Conservation (phyloP, 92 coral and sea anemone genomes). For the Parazoanthus atlanticus region DNA sequence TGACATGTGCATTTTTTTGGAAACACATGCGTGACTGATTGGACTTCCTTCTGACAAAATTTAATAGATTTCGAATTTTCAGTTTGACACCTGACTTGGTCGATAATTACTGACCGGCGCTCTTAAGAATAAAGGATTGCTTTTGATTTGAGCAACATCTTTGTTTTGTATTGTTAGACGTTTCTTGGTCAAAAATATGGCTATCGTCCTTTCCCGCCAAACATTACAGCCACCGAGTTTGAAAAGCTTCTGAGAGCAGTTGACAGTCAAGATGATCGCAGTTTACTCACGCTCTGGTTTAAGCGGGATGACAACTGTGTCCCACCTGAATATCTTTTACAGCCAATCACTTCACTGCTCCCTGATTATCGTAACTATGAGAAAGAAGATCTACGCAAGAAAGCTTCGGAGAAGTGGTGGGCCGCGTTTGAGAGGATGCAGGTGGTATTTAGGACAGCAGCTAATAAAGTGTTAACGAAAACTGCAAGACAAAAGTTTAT, state of each 20-base stretch:
- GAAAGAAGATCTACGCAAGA: slow-evolving; percentile 75
- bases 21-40: too few relatives aligned
- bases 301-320: slow-evolving; percentile 84
- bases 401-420: slow-evolving; percentile 97
- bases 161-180: slow-evolving; percentile 60
- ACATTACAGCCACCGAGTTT: slow-evolving; percentile 78
- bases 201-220: slow-evolving; percentile 96
- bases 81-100: too few relatives aligned
- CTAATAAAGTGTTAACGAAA: slow-evolving; percentile 73
- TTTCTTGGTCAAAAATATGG: slow-evolving; percentile 99
- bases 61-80: too few relatives aligned
- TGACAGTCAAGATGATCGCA: slow-evolving; percentile 64
- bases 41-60: too few relatives aligned
- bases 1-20: too few relatives aligned
- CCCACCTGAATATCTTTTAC: slow-evolving; percentile 84
- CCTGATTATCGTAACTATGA: slow-evolving; percentile 92
- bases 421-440: slow-evolving; percentile 93
- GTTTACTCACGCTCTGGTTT: slow-evolving; percentile 80
- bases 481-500: slow-evolving; percentile 74
- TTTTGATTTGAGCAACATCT: too few relatives aligned
- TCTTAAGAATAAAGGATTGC: too few relatives aligned
- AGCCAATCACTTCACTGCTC: slow-evolving; percentile 85
- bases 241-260: slow-evolving; percentile 73
- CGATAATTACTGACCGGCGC: too few relatives aligned
- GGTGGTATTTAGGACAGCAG: slow-evolving; percentile 79